Conservation (phyloP, 2,113 vertebrate species). For the Hystrix brachyura region DNA sequence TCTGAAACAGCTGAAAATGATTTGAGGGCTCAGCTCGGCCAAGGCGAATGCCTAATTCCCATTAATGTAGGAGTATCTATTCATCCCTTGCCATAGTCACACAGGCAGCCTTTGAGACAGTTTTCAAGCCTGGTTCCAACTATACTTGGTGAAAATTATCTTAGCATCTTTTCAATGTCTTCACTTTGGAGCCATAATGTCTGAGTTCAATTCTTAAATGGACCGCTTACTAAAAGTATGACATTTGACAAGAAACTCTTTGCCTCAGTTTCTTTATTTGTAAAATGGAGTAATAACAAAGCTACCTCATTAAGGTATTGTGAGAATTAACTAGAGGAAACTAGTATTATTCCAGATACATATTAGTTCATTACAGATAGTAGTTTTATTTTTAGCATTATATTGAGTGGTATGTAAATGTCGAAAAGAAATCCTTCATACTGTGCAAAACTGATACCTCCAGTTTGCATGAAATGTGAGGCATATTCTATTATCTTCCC, state of each 20-base stretch:
- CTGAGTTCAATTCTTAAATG: constrained; percentile 58
- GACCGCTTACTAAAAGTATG: constrained; percentile 33
- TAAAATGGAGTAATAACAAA: constrained; percentile 42
- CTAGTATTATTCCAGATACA: neutral
- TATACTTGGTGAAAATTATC: constrained; percentile 71
- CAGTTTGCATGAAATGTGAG: neutral
- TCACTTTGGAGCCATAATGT: constrained; percentile 66
- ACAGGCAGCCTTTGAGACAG: constrained; percentile 59
- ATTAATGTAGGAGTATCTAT: constrained; percentile 68
- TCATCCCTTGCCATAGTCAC: constrained; percentile 4
- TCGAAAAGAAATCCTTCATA: neutral
- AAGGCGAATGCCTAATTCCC: constrained; percentile 77
- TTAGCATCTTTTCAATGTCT: constrained; percentile 62
- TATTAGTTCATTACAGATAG: neutral
- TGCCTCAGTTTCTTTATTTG: constrained; percentile 60
- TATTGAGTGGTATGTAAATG: neutral
- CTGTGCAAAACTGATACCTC: neutral
- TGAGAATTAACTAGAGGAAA: neutral
- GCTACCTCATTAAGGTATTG: neutral
- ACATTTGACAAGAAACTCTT: constrained; percentile 12
- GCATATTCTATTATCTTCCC: neutral
- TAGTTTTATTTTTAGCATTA: neutral
- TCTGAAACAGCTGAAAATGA: constrained; percentile 78
- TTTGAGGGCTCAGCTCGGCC: constrained; percentile 72
- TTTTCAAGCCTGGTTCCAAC: constrained; percentile 71